A percentile compares a stretch with the other conserved stretches of the same genome.
Evolutionary conservation across 2,888 invertebrate species (phyloP).

Genomic region (Cistogaster globosa): DNA sequence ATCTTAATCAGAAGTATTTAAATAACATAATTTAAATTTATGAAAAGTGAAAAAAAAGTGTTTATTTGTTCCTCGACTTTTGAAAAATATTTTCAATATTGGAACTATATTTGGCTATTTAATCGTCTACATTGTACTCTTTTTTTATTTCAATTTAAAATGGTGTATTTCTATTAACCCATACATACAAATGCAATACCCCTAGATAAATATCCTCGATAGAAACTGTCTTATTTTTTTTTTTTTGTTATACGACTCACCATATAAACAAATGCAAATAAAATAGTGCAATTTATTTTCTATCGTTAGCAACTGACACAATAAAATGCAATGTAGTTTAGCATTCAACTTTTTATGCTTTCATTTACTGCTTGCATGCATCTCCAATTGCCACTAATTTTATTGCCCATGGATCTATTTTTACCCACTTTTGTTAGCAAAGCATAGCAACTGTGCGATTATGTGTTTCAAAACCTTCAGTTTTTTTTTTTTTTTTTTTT

Average conservation of each 20-base stretch:
- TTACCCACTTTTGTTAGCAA: constrained; percentile 18
- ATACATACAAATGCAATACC: neutral
- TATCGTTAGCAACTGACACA: constrained; percentile 74
- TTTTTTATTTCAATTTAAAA: neutral
- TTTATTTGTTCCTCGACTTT: too few relatives aligned
- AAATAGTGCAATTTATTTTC: constrained; percentile 74
- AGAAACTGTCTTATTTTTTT: constrained; percentile 42
- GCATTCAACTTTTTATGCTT: constrained; percentile 2
- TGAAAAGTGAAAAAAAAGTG: too few relatives aligned
- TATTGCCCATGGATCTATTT: constrained; percentile 24
- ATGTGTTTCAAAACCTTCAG: neutral
- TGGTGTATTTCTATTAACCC: constrained; percentile 18
- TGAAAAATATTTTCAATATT: too few relatives aligned
- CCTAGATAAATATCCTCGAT: constrained; percentile 9
- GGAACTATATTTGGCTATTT: too few relatives aligned
- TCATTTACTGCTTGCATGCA: neutral
- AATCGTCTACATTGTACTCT: too few relatives aligned
- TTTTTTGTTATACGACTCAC: constrained; percentile 33
- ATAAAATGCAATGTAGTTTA: constrained; percentile 72
- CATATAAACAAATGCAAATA: constrained; percentile 72
- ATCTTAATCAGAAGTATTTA: too few relatives aligned
- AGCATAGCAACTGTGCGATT: neutral
- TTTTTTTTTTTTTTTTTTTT: constrained; percentile 2
- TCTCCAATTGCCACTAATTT: constrained; percentile 23
- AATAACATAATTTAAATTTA: too few relatives aligned